These are phyloP conservation scores for Julus scanicus DNA, from an alignment of 2,888 invertebrate genomes.

Conservation along the genomic window DNA sequence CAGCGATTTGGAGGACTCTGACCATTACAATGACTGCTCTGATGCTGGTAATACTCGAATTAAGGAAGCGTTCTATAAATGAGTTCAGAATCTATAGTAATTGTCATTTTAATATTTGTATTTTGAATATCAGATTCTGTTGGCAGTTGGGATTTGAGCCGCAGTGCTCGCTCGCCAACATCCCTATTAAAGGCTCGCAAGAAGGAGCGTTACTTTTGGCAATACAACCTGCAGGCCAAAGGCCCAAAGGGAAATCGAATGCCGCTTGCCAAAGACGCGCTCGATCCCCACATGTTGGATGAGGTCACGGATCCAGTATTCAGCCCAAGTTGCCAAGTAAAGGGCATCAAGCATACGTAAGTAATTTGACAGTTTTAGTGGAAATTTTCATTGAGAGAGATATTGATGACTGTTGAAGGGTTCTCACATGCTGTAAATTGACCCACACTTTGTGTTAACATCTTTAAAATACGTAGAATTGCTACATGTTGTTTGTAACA, in stretches of 20 bases:
- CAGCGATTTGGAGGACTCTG: slow-evolving; percentile 76
- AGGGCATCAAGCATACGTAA: slow-evolving; percentile 88
- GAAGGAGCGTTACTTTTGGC: slow-evolving; percentile 94
- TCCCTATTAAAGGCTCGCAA: slow-evolving; percentile 67
- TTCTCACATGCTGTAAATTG: background rate
- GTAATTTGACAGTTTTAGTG: background rate
- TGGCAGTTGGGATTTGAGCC: slow-evolving; percentile 63
- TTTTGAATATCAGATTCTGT: slow-evolving; percentile 62
- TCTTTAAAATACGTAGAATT: background rate
- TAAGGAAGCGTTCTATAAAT: background rate
- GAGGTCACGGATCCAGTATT: slow-evolving; percentile 96
- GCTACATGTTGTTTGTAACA: background rate
- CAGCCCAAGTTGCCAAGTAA: slow-evolving; percentile 88
- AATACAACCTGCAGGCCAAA: slow-evolving; percentile 98
- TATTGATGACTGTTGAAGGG: background rate
- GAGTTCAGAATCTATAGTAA: too few relatives aligned
- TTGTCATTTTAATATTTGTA: background rate
- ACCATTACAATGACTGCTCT: slow-evolving; percentile 82
- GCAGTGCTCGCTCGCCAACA: slow-evolving; percentile 61
- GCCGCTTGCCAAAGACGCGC: slow-evolving; percentile 79
- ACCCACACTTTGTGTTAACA: background rate
- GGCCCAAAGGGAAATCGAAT: slow-evolving; percentile 95
- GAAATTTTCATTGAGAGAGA: background rate
- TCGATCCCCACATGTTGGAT: slow-evolving; percentile 91
- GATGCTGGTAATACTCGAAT: slow-evolving; percentile 73